Evolutionary conservation across 2,113 vertebrate genomes (phyloP).

Genomic region (Dipodomys spectabilis): DNA sequence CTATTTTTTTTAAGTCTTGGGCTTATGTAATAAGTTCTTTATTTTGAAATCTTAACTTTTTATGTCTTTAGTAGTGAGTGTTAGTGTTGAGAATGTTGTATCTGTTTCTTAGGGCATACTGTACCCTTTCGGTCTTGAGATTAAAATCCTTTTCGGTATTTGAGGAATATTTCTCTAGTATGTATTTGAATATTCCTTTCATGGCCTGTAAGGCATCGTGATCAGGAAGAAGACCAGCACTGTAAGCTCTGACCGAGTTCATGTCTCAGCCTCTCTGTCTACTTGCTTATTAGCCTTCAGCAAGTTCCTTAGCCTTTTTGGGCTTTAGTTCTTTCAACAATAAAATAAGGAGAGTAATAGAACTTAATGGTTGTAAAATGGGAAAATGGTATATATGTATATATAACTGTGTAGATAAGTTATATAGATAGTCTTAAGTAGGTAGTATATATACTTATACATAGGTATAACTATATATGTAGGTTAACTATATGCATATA

Average conservation of each 20-base stretch:
- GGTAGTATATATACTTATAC: too few relatives aligned
- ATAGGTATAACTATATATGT: too few relatives aligned
- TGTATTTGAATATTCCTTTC: slow-evolving; percentile 6
- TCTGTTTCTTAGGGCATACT: background rate
- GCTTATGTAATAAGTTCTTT: background rate
- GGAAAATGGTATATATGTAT: background rate
- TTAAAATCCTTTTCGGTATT: background rate
- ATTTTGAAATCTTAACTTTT: slow-evolving; percentile 54
- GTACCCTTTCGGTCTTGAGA: background rate
- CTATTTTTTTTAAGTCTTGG: background rate
- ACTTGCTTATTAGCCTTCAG: background rate
- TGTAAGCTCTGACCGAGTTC: background rate
- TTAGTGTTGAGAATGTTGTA: slow-evolving; percentile 27
- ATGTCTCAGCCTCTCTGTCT: background rate
- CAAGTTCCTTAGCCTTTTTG: slow-evolving; percentile 1
- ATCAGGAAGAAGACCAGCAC: slow-evolving; percentile 36
- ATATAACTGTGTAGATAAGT: too few relatives aligned
- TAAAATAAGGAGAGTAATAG: slow-evolving; percentile 5
- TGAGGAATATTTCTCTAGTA: background rate
- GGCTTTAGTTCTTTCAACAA: background rate
- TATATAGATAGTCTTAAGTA: too few relatives aligned
- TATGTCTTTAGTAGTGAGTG: background rate
- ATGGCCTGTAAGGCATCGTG: background rate
- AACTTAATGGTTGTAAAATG: slow-evolving; percentile 22
- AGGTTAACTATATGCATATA: too few relatives aligned